Evolutionary conservation across 2,888 invertebrate species (phyloP), one percentile per base, ranked within the genome.

Genomic region (Helobdella robusta): DNA sequence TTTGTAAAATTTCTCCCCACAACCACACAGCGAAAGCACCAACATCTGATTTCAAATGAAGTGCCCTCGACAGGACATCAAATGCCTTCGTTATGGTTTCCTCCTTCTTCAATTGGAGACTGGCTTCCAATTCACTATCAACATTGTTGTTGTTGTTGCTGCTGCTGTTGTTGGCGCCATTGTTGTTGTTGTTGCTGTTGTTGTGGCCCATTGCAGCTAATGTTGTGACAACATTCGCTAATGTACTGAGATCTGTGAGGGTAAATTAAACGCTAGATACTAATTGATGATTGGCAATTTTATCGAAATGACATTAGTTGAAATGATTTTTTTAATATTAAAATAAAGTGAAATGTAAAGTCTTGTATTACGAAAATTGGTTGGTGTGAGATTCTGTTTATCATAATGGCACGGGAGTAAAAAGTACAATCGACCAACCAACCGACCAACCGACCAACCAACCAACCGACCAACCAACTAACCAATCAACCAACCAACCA

Each of bases 51-150:
- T n/a, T n/a, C 34, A 50, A 40, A 25, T 75, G 75, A 30, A 76
- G 73, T 59, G 74, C 82, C 77, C 83, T 84, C 50, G 86, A 85
- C 81, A 87, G 84, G 56, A 85, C 84, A 73, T 88, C 88, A 73
- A 89, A 81, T 0, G 88, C 88, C 78, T 86, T 86, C 40, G 86
- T 85, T 61, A 86, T 85, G 25, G 85, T 81, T 65, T 75, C 75
- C 59, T 44, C 61, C 23, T 48, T 56, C 46, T 32, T 35, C 20
- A 40, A n/a, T 23, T 60, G 36, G 23, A 20, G 48, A n/a, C 50
- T 18, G 2, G 59, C 35, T n/a, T 40, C 62, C 28, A 52, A 28
- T 15, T 59, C 20, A 66, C 76, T 79, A 72, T 64, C 65, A 6
- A 35, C 25, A 18, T 25, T n/a, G 32, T 40, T 36, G 28, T 69